Percentiles rank a stretch among this genome's conserved stretches.
Conservation (phyloP, 1,140 invertebrate species). For the Sarcophaga peregrina region DNA sequence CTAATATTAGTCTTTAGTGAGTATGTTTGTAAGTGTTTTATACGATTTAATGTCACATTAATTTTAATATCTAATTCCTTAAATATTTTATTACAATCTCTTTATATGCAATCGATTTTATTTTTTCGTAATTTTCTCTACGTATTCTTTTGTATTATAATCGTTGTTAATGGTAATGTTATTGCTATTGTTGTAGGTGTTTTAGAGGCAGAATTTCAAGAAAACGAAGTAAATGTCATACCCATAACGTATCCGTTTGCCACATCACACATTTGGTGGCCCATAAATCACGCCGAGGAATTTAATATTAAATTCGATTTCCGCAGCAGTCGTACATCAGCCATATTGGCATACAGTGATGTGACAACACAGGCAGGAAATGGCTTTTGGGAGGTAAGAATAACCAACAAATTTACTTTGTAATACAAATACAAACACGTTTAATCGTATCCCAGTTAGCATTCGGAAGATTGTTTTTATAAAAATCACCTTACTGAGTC, state of each 20-base stretch:
- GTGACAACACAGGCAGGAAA: constrained; percentile 76
- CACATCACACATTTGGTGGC: constrained; percentile 88
- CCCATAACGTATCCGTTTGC: constrained; percentile 93
- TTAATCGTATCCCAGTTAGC: not conserved
- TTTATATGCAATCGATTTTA: not conserved
- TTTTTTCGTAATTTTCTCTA: too few relatives aligned
- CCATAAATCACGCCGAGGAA: constrained; percentile 75
- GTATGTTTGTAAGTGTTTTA: too few relatives aligned
- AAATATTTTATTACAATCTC: not conserved
- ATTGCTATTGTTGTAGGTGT: constrained; percentile 69
- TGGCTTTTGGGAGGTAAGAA: constrained; percentile 90
- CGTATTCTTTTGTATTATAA: not conserved
- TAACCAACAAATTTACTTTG: not conserved
- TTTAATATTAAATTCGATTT: constrained; percentile 89
- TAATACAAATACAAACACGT: too few relatives aligned
- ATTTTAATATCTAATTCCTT: too few relatives aligned
- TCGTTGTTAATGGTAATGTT: too few relatives aligned
- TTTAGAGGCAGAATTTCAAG: constrained; percentile 83
- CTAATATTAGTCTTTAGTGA: too few relatives aligned
- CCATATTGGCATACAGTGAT: constrained; percentile 86
- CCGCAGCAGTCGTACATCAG: constrained; percentile 84
- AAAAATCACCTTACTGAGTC: too few relatives aligned
- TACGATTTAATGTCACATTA: too few relatives aligned
- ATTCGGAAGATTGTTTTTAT: not conserved
- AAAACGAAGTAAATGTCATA: constrained; percentile 86